Evolutionary conservation across 2,113 vertebrate species (phyloP), one percentile per base, ranked within the genome.

Genomic region (Cephalopholis sonnerati): DNA sequence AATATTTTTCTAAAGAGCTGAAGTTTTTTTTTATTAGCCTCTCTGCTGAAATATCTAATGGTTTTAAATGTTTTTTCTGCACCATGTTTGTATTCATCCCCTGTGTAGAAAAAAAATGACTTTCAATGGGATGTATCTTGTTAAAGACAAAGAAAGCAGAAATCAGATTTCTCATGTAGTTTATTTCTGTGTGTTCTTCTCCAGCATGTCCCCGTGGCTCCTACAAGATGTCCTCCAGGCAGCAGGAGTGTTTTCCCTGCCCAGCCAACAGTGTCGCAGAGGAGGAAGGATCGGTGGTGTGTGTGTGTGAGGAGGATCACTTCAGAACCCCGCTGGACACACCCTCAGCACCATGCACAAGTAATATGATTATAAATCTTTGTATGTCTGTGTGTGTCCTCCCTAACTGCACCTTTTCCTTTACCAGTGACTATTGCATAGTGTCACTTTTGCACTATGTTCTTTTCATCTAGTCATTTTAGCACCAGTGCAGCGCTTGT

Each of bases 301-400:
- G 98, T 46, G 89, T 89, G 10, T 99, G 98, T 84, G 95, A 98
- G 89, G 96, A 96, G 18, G 97, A 96, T 92, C 97, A 98, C 84
- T 97, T 97, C 85, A 95, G 98, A 73, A 97, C 97, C 0, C 96
- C 96, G 0, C 94, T 96, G 81, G 98, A 99, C 87, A 95, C 96
- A 0, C 97, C 97, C 1, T 97, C 97, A 1, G 96, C 97, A 0
- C 95, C 97, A 18, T 99, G 98, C 96, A 99, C 98, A 58, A 94
- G 98, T 99, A 96, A 55, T 6, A 25, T 54, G 0, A 57, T 41
- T 16, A 57, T 20, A 48, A 39, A 7, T 84, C 1, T 74, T 32
- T 73, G 6, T 44, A 11, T 77, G 16, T 24, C 22, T 24, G 25
- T 80, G 44, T 81, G n/a, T 71, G 29, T 57, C 67, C 51, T 71